Percentiles rank a stretch among this genome's conserved stretches.
phyloP scores from a whole-genome alignment of 2,113 vertebrate species.

The Bothrops jararaca region DNA sequence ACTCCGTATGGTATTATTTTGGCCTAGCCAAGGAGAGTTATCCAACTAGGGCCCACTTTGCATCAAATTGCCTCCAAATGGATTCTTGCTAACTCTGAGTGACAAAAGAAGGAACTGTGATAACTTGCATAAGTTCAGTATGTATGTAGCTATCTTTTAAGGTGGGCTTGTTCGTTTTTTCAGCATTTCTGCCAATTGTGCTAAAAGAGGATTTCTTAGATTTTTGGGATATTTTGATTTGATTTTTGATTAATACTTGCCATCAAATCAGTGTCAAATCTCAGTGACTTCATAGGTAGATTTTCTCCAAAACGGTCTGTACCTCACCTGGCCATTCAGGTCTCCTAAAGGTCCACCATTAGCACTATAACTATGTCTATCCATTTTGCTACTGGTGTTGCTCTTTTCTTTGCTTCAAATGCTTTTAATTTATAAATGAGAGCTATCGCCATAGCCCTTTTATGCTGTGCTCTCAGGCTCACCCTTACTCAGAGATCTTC shows the following conservation, averaged over 20 bases:
- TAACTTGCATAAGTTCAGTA: not conserved
- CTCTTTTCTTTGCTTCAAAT: not conserved
- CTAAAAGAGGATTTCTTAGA: not conserved
- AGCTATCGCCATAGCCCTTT: not conserved
- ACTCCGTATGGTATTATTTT: not conserved
- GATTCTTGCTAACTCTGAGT: not conserved
- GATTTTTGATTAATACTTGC: not conserved
- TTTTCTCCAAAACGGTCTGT: not conserved
- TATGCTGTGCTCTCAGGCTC: not conserved
- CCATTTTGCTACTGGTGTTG: not conserved
- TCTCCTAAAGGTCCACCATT: not conserved
- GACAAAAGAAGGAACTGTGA: not conserved
- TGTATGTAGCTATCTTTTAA: not conserved
- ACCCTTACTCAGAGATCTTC: not conserved
- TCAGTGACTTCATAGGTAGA: not conserved
- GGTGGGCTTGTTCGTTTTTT: not conserved
- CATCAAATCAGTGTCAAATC: not conserved
- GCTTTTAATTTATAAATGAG: not conserved
- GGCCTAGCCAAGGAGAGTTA: not conserved
- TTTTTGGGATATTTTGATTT: not conserved
- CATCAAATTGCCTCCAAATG: slow-evolving; percentile 10
- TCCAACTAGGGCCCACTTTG: slow-evolving; percentile 1
- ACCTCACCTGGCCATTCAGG: not conserved
- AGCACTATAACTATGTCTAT: not conserved
- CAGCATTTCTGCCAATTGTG: not conserved